Evolutionary conservation across 1,140 invertebrate genomes (phyloP), one percentile per base, ranked within the genome.

Genomic region (Kradibia gibbosae): DNA sequence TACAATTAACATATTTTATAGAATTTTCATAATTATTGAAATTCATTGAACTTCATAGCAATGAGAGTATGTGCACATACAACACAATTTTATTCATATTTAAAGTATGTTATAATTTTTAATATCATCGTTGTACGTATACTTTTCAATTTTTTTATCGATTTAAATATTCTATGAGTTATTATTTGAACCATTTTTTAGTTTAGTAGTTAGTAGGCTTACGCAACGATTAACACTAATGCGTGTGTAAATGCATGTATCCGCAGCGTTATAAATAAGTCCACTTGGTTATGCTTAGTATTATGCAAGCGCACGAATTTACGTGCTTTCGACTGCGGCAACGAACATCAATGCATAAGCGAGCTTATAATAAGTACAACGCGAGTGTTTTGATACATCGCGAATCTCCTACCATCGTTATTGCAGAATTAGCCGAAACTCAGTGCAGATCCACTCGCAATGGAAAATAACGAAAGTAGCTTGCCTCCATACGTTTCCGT

Each of bases 261-360:
- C 86, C 85, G 84, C 84, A 83, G 76, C 65, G 86, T 86, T 90
- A 90, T 89, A 89, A 90, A 90, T 90, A 90, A 88, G 88, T 85
- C 34, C 82, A 86, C 85, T 88, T 84, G 85, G 85, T 89, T 90
- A 89, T 89, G 89, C 87, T 86, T 83, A 83, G 82, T 70, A 87
- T 88, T 88, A 88, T 88, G 86, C 84, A 89, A 86, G 84, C 84
- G 84, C 86, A 70, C 81, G 84, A 86, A 87, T 88, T 84, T 85
- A 84, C 85, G 83, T 81, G 78, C 82, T 86, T 85, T 84, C 82
- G 50, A 53, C 10, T 3, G 15, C 50, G 3, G 20, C 50, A 22
- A 53, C 50, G 50, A 53, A 20, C 15, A 20, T 53, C 50, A 20
- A 53, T 53, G 50, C 22, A 53, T 53, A 53, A 17, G 20, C 20